Percentiles rank a stretch among this genome's conserved stretches.
Conservation (phyloP, 2,797 vertebrate species). For the Toxotes lorentzi region DNA sequence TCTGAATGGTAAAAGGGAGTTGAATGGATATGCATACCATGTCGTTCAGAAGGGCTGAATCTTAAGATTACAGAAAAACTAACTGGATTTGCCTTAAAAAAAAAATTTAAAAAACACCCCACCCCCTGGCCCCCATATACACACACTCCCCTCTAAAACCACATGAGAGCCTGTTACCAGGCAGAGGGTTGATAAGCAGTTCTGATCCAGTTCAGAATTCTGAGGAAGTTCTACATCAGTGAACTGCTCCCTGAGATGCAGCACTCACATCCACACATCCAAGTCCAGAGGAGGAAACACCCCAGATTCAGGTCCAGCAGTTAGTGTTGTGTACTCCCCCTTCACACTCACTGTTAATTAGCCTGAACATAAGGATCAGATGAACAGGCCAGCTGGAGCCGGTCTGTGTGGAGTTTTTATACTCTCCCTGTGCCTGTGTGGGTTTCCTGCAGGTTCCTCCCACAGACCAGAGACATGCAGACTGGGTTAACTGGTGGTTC, state of each 20-base stretch:
- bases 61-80: neutral
- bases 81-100: slow-evolving; percentile 10
- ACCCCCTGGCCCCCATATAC: neutral
- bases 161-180: neutral
- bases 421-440: too few relatives aligned
- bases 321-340: neutral
- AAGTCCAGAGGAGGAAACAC: neutral
- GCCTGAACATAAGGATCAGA: neutral
- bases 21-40: neutral
- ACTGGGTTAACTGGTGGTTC: too few relatives aligned
- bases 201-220: slow-evolving; percentile 15
- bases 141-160: slow-evolving; percentile 22
- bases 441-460: neutral
- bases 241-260: neutral
- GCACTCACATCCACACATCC: neutral
- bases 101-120: neutral
- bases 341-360: neutral
- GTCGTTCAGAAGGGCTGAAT: neutral
- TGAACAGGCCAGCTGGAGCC: neutral
- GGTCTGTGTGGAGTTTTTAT: neutral
- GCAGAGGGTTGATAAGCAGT: neutral
- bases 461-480: too few relatives aligned
- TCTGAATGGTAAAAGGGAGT: neutral
- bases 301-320: neutral
- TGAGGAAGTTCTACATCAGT: neutral